Evolutionary conservation across 92 coral and sea anemone genomes (phyloP).

Genomic region (Phenganax subtilis): DNA sequence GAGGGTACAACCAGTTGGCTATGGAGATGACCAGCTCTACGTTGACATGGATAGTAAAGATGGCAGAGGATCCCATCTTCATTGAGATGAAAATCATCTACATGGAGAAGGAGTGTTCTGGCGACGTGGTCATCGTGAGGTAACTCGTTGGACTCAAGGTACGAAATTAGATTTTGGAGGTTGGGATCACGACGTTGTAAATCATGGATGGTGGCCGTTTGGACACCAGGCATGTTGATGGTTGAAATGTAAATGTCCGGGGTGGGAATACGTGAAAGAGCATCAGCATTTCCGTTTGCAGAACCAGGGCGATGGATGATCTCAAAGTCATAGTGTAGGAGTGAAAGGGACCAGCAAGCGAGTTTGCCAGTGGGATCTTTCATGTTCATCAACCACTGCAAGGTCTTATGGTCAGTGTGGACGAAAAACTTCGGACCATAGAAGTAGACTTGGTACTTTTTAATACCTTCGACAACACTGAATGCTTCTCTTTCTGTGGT

Average conservation of each 20-base stretch:
- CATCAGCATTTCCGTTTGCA: neutral
- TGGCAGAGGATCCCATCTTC: too few species aligned
- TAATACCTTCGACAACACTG: too few species aligned
- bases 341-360: conserved; percentile 14
- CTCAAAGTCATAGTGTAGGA: conserved; percentile 9
- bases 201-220: conserved; percentile 3
- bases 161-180: conserved; percentile 11
- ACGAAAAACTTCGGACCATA: too few species aligned
- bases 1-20: too few species aligned
- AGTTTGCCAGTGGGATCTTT: conserved; percentile 6
- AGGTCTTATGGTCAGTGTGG: too few species aligned
- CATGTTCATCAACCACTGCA: too few species aligned
- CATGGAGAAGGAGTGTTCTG: conserved; percentile 28
- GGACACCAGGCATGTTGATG: conserved; percentile 11
- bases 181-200: conserved; percentile 43
- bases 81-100: conserved; percentile 35
- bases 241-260: neutral
- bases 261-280: neutral
- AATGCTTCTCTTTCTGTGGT: too few species aligned
- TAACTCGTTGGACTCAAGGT: conserved; percentile 32
- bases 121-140: conserved; percentile 36
- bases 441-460: too few species aligned
- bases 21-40: too few species aligned
- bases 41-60: too few species aligned
- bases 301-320: conserved; percentile 14